Conservation (phyloP, 2,888 invertebrate species). For the Leptarthrus brevirostris region DNA sequence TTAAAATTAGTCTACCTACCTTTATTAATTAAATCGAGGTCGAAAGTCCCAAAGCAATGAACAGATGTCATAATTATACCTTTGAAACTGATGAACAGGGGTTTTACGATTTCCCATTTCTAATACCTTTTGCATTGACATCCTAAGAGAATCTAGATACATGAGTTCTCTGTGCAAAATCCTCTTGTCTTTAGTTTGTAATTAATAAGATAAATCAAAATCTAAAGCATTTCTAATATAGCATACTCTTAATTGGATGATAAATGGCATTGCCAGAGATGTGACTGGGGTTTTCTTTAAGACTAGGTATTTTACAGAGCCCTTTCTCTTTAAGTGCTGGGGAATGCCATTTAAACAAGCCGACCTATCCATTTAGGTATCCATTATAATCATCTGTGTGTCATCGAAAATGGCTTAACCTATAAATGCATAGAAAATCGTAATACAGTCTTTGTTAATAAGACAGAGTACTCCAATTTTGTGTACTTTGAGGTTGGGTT, state of each 20-base stretch:
- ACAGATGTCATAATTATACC: no score
- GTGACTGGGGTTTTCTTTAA: background rate
- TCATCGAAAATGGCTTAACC: no score
- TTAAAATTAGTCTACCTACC: no score
- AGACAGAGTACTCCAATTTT: background rate
- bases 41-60: no score
- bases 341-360: background rate
- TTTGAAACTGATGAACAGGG: no score
- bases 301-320: background rate
- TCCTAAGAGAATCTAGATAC: background rate
- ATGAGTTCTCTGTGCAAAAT: background rate
- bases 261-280: background rate
- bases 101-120: no score
- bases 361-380: no score
- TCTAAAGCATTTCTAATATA: conserved; percentile 1
- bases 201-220: background rate
- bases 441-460: background rate
- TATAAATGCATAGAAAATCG: background rate
- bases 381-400: no score
- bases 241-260: conserved; percentile 12
- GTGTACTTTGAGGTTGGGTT: background rate
- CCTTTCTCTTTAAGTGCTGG: background rate
- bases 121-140: no score
- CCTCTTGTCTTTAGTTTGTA: background rate
- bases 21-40: no score